These are phyloP conservation scores for Heloderma charlesbogerti DNA, from an alignment of 2,113 vertebrate genomes.

Conservation along the genomic window DNA sequence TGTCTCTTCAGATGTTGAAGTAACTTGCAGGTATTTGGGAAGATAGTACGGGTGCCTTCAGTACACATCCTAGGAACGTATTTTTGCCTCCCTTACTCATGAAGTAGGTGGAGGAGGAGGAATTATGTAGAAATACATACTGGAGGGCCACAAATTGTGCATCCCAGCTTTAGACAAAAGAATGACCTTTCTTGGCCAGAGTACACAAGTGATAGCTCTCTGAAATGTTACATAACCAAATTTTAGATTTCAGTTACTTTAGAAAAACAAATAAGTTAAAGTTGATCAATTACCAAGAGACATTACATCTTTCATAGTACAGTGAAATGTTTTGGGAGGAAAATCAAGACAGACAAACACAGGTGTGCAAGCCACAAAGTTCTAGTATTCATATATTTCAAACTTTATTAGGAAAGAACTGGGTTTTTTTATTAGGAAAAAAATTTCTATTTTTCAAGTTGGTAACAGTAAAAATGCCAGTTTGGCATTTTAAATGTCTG, in stretches of 20 bases:
- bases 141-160: not conserved
- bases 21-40: not conserved
- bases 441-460: not conserved
- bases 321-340: not conserved
- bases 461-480: not conserved
- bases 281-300: not conserved
- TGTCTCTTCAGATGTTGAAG: too few relatives aligned
- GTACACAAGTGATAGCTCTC: not conserved
- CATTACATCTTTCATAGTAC: not conserved
- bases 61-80: not conserved
- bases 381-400: conserved; percentile 38
- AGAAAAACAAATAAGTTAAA: not conserved
- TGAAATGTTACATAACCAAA: not conserved
- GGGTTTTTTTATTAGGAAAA: conserved; percentile 24
- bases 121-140: not conserved
- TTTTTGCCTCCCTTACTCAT: not conserved
- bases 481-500: not conserved
- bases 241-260: not conserved
- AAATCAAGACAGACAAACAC: not conserved
- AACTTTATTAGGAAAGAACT: conserved; percentile 29
- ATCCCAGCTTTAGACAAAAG: not conserved
- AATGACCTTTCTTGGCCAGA: not conserved
- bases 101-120: not conserved
- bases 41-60: not conserved
- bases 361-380: conserved; percentile 7